Conservation (phyloP, 2,888 invertebrate genomes). For the Mythimna impura region DNA sequence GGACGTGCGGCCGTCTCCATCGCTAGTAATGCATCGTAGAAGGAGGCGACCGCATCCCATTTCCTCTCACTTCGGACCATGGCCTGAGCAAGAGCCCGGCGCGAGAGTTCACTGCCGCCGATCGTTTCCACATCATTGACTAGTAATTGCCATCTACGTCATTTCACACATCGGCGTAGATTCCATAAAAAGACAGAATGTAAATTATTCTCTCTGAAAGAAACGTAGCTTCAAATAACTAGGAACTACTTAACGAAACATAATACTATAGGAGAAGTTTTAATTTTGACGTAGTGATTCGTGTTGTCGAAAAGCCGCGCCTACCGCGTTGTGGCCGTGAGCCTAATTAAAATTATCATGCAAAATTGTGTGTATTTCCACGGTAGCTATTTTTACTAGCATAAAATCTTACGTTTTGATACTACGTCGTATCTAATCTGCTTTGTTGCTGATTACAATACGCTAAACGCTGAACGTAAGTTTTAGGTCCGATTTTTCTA, state of each 20-base stretch:
- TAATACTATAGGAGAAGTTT: conserved; percentile 12
- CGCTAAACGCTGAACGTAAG: not conserved
- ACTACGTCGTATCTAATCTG: not conserved
- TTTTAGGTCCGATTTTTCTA: too few relatives aligned
- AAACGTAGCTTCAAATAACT: not conserved
- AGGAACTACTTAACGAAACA: not conserved
- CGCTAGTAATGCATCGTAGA: too few relatives aligned
- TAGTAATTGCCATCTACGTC: too few relatives aligned
- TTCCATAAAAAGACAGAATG: not conserved
- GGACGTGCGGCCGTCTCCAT: too few relatives aligned
- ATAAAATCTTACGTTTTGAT: not conserved
- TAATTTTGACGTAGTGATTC: conserved; percentile 45
- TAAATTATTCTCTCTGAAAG: not conserved
- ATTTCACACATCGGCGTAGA: too few relatives aligned
- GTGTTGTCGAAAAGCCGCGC: conserved; percentile 42
- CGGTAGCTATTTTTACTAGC: not conserved
- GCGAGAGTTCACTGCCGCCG: too few relatives aligned
- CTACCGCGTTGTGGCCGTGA: conserved; percentile 15
- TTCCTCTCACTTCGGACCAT: too few relatives aligned
- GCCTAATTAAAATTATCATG: conserved; percentile 49
- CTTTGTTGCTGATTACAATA: not conserved
- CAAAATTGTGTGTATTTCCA: conserved; percentile 25
- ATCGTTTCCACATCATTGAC: too few relatives aligned
- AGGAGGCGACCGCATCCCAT: too few relatives aligned
- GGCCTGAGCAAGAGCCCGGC: too few relatives aligned